Evolutionary conservation across 2,113 vertebrate genomes (phyloP).

Genomic region (Machaerirhynchus nigripectus): DNA sequence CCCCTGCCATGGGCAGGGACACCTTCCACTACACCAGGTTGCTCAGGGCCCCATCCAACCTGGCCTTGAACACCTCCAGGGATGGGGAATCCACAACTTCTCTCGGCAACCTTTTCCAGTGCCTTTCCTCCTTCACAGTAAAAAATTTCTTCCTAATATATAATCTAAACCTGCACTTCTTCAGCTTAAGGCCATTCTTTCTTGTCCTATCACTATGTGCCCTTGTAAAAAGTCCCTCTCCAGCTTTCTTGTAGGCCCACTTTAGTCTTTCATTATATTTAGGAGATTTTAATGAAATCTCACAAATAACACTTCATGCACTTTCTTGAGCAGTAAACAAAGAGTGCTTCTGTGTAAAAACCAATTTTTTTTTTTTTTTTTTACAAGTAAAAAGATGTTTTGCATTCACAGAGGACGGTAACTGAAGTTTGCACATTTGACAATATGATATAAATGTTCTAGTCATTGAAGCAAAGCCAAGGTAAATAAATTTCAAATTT

Average conservation of each 20-base stretch:
- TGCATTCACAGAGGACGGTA: neutral
- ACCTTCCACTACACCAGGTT: neutral
- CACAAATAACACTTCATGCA: neutral
- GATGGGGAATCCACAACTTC: neutral
- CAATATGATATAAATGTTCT: neutral
- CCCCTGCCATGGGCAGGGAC: neutral
- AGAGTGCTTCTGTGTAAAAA: neutral
- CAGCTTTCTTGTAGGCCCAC: neutral
- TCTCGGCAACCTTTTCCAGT: neutral
- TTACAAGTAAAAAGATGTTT: neutral
- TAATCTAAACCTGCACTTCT: neutral
- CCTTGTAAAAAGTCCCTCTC: neutral
- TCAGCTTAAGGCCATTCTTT: neutral
- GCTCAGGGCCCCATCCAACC: neutral
- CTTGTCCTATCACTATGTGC: too few species aligned
- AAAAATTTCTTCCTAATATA: neutral
- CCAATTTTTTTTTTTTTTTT: fast-evolving
- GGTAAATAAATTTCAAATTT: neutral
- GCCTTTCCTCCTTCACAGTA: neutral
- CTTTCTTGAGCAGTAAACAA: neutral
- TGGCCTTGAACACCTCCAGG: neutral
- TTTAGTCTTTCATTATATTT: neutral
- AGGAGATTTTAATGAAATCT: neutral
- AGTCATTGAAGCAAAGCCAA: neutral
- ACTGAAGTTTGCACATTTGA: neutral